A percentile compares a stretch with the other conserved stretches of the same genome.
Conservation (phyloP, 2,113 vertebrate species). For the Epinephelus moara region DNA sequence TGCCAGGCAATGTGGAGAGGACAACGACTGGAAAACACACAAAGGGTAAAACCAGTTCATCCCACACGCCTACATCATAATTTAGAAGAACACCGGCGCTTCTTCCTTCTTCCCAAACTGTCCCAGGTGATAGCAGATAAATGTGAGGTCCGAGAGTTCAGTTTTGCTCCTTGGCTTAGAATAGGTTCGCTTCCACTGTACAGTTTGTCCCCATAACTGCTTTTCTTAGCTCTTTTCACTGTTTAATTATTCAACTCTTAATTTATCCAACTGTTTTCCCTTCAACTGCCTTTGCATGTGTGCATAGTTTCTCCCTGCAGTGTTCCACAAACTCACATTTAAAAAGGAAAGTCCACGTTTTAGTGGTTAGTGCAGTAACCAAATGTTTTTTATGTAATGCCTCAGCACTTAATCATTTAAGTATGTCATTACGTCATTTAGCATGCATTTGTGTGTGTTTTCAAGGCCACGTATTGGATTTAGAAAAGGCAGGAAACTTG, state of each 20-base stretch:
- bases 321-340: constrained; percentile 16
- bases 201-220: constrained; percentile 22
- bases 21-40: no score
- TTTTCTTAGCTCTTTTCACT: constrained; percentile 40
- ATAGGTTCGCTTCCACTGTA: constrained; percentile 10
- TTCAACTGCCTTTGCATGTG: constrained; percentile 20
- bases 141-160: constrained; percentile 47
- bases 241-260: constrained; percentile 58
- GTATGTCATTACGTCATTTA: constrained; percentile 4
- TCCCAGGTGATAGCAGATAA: constrained; percentile 50
- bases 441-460: neutral
- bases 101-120: neutral
- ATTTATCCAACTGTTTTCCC: constrained; percentile 38
- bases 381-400: constrained; percentile 15
- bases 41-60: neutral
- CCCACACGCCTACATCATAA: neutral
- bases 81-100: constrained; percentile 19
- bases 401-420: constrained; percentile 8
- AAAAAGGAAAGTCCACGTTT: neutral
- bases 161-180: constrained; percentile 6
- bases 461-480: neutral
- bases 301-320: constrained; percentile 20
- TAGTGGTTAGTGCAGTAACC: constrained; percentile 1
- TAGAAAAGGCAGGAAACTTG: neutral
- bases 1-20: no score